A percentile compares a stretch with the other conserved stretches of the same genome.
Evolutionary conservation across 2,113 vertebrate species (phyloP).

Genomic region (Hipposideros armiger): DNA sequence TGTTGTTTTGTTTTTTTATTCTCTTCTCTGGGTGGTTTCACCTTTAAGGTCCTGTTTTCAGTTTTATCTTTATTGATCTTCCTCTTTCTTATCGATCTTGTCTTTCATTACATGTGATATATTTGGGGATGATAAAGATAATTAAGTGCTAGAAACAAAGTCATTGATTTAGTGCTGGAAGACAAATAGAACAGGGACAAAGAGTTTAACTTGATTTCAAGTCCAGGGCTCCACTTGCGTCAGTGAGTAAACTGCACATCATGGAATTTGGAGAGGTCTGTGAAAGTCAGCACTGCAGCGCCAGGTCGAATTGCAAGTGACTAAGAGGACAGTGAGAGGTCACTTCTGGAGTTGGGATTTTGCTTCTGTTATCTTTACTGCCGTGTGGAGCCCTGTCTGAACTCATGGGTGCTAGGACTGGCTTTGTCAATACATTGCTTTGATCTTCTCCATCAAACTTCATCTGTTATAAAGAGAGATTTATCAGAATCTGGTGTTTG

Average conservation of each 20-base stretch:
- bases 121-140: conserved; percentile 67
- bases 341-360: fast-evolving
- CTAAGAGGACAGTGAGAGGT: not conserved
- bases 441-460: not conserved
- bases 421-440: not conserved
- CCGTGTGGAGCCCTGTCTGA: not conserved
- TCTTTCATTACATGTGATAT: conserved; percentile 67
- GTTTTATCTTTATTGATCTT: conserved; percentile 71
- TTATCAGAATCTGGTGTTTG: not conserved
- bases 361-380: not conserved
- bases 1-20: not conserved
- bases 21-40: not conserved
- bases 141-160: conserved; percentile 66
- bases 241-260: not conserved
- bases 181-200: conserved; percentile 40
- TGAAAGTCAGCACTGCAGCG: not conserved
- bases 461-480: not conserved
- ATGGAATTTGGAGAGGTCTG: not conserved
- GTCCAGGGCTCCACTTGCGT: not conserved
- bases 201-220: conserved; percentile 52
- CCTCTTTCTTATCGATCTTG: conserved; percentile 50
- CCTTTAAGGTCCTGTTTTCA: conserved; percentile 49
- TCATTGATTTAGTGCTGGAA: conserved; percentile 61
- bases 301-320: not conserved
- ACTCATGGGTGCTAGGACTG: not conserved